These are phyloP conservation scores for Sander vitreus DNA, from an alignment of 2,113 vertebrate species.

Conservation along the genomic window DNA sequence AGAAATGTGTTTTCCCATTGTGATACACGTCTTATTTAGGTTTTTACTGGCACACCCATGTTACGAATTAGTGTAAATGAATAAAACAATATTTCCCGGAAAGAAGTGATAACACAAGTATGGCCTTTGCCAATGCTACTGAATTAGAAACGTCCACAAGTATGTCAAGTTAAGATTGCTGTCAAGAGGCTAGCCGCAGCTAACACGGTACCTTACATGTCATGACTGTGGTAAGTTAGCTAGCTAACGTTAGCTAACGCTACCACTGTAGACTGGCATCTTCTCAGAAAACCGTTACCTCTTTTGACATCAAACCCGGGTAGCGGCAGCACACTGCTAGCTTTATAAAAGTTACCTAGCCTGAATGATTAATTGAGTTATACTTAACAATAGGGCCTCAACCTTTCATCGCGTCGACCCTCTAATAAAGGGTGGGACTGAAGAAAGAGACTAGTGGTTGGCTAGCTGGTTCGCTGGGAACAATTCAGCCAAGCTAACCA, in stretches of 20 bases:
- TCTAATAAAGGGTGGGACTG: slow-evolving; percentile 66
- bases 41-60: not conserved
- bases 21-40: too few relatives aligned
- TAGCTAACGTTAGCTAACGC: not conserved
- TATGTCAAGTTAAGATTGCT: not conserved
- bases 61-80: not conserved
- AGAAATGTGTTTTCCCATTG: not conserved
- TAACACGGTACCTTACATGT: not conserved
- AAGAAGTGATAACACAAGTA: too few relatives aligned
- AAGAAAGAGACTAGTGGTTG: slow-evolving; percentile 33
- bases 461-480: slow-evolving; percentile 15
- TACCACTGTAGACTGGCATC: not conserved
- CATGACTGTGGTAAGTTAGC: not conserved
- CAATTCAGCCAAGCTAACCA: slow-evolving; percentile 53
- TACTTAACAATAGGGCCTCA: not conserved
- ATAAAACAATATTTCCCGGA: not conserved
- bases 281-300: not conserved
- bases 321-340: too few relatives aligned
- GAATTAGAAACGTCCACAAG: not conserved
- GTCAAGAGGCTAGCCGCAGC: slow-evolving; percentile 1
- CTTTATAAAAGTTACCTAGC: not conserved
- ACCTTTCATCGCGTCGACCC: slow-evolving; percentile 36
- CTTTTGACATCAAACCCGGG: not conserved
- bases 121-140: too few relatives aligned
- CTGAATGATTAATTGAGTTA: not conserved